Evolutionary conservation across 2,113 vertebrate species (phyloP), one percentile per base, ranked within the genome.

Genomic region (Riparia riparia): DNA sequence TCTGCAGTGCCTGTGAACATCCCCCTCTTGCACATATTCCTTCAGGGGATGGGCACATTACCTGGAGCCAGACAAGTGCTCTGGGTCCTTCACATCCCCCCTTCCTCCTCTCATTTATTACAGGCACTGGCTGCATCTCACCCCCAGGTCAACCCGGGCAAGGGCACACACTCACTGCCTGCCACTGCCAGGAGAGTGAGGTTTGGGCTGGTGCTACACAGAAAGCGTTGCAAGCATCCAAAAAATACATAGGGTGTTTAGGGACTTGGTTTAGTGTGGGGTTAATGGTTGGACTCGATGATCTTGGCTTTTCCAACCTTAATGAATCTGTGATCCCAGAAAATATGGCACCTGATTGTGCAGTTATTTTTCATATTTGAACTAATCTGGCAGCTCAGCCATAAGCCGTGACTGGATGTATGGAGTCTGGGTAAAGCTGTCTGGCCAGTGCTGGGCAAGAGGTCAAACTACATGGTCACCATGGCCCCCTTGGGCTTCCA

Each of bases 11-110:
- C 17, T 6, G 3, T 39, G 49, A 39, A 37, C 72, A 51, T 31
- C 7, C 2, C 16, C 3, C 5, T 93, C 45, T n/a, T 64, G 22
- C 2, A 0, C 8, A 13, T 34, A 60, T 78, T 49, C 2, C 0
- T 39, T n/a, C 8, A 51, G 37, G 31, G 56, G 8, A 18, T 29
- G 63, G 45, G 16, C 1, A 1, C 51, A n/a, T 5, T 56, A 16
- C 6, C 53, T 69, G 58, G 6, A 53, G 21, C 58, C 32, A 50
- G 42, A 45, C 14, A 8, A 9, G 20, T 44, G 29, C 14, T 86
- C 63, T 22, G 13, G 15, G 18, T 66, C n/a, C 29, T 54, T 82
- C 6, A 1, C 11, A 7, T 21, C 12, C 14, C 56, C 4, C 17
- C 60, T 31, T 26, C 17, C 65, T n/a, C 32, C 34, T 71, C 41